Conservation (phyloP, 2,797 vertebrate species). For the Peromyscus attwateri region DNA sequence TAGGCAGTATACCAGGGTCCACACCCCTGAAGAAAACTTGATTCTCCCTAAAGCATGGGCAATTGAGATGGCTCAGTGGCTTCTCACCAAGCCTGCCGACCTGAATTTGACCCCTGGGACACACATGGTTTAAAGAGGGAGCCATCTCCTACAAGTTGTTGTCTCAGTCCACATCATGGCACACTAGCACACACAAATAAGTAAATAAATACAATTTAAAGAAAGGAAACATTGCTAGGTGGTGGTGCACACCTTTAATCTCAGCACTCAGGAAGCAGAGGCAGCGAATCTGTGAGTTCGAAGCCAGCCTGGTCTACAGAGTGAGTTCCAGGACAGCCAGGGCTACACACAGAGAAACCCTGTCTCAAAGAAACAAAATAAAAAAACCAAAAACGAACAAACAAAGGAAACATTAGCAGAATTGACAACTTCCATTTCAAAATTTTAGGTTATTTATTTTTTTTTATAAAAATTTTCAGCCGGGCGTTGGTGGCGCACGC, state of each 20-base stretch:
- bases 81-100: background rate
- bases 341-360: background rate
- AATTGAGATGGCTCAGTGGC: background rate
- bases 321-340: background rate
- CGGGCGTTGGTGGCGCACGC: too few relatives aligned
- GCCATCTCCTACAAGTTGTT: background rate
- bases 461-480: background rate
- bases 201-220: background rate
- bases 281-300: background rate
- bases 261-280: background rate
- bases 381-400: background rate
- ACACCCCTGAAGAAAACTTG: background rate
- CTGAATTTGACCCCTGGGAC: background rate
- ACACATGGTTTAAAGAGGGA: too few relatives aligned
- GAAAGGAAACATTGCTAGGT: background rate
- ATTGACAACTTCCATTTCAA: slow-evolving; percentile 25
- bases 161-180: background rate
- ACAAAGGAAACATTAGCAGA: background rate
- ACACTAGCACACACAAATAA: background rate
- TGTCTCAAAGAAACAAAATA: background rate
- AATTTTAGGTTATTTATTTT: background rate
- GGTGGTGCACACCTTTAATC: background rate
- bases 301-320: background rate
- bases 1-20: background rate
- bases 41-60: background rate